Evolutionary conservation across 2,113 vertebrate genomes (phyloP), one percentile per base, ranked within the genome.

Genomic region (Colius striatus): DNA sequence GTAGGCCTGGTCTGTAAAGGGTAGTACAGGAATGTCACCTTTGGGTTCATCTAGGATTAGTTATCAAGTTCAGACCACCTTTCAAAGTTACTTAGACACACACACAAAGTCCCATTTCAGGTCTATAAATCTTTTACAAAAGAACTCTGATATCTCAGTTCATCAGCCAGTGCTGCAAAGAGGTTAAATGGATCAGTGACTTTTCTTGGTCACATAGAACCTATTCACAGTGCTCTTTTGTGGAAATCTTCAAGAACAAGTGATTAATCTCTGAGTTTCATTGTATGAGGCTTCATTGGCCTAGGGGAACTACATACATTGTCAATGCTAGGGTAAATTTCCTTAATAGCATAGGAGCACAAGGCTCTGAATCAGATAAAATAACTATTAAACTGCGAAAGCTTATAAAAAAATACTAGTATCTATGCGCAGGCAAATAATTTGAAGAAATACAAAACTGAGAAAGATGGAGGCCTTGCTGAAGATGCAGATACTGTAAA

Each of bases 401-500:
- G 17, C 9, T 51, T 53, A 41, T 23, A 23, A 92, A 91, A 88
- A 89, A 84, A 87, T 19, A 82, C 30, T 71, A 43, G 26, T 95
- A 19, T 94, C 27, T 27, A 80, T 54, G 65, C 26, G 89, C 50
- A 95, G 36, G 84, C 12, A 70, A 94, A 86, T 88, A 81, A 95
- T 88, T 92, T 89, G 77, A 92, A 81, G 47, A 82, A 95, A 95
- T 67, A 66, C 5, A 84, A 20, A 55, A 25, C 11, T 55, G 38
- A 92, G 41, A 81, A 92, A 95, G 79, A 89, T 54, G 7, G 58
- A 95, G n/a, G 79, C 23, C 76, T 73, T 80, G 27, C 8, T 88
- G 82, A 93, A 91, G 61, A 65, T 85, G n/a, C 58, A 92, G 48
- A 23, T 32, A 78, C 68, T 84, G 43, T 85, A 94, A 96, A 90